phyloP scores from a whole-genome alignment of 1,140 invertebrate species.

The Hylaeus volcanicus region DNA sequence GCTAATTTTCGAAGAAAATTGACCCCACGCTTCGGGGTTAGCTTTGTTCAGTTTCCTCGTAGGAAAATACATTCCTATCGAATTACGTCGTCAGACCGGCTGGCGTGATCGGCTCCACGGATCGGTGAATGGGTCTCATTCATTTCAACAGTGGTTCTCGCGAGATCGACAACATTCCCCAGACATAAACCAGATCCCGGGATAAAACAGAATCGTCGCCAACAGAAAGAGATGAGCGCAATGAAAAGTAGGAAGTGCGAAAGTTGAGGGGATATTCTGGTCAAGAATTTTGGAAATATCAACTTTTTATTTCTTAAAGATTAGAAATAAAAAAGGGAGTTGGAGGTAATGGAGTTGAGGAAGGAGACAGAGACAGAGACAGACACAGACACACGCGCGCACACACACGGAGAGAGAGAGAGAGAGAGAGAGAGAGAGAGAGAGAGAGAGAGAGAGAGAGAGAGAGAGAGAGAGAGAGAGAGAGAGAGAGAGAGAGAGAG shows the following conservation, averaged over 20 bases:
- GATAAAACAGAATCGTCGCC: background rate
- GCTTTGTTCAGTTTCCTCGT: conserved; percentile 26
- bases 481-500: no score
- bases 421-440: background rate
- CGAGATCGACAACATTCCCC: background rate
- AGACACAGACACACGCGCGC: no score
- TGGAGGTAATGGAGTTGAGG: background rate
- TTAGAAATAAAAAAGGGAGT: background rate
- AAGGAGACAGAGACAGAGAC: background rate
- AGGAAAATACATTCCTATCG: conserved; percentile 67
- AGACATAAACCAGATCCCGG: background rate
- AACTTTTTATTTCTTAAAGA: no score
- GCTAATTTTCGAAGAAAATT: conserved; percentile 26
- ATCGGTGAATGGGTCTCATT: conserved; percentile 61
- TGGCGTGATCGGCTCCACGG: conserved; percentile 31
- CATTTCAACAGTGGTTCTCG: conserved; percentile 56
- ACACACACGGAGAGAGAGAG: background rate
- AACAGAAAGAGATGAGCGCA: background rate
- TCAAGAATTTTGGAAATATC: no score
- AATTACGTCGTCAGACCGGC: conserved; percentile 52
- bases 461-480: background rate
- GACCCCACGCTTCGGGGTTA: conserved; percentile 16
- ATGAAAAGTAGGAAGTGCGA: background rate
- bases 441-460: background rate
- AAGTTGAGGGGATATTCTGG: no score